phyloP scores from a whole-genome alignment of 64 coral and sea anemone species.

The Montipora sp. region DNA sequence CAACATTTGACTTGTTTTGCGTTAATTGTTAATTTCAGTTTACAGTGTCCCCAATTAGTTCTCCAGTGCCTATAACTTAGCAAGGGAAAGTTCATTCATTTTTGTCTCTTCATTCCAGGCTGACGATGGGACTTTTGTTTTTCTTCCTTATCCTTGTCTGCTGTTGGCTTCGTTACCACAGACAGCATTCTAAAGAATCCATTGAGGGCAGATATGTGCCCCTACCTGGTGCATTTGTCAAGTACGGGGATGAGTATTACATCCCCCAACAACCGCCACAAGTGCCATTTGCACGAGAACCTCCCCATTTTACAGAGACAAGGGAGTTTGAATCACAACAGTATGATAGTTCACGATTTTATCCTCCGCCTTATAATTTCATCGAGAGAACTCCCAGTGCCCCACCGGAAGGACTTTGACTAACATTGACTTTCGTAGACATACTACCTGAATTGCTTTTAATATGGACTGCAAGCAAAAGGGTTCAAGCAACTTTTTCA shows the following conservation, averaged over 20 bases:
- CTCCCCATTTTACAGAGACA: constrained; percentile 17
- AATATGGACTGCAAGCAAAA: no score
- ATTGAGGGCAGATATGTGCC: constrained; percentile 53
- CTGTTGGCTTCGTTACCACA: constrained; percentile 82
- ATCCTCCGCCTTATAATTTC: constrained; percentile 79
- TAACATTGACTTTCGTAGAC: neutral
- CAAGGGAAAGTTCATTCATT: neutral
- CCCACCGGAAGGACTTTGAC: constrained; percentile 42
- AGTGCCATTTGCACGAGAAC: constrained; percentile 26
- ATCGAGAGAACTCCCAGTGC: constrained; percentile 85
- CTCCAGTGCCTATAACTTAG: neutral
- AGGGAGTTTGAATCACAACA: constrained; percentile 57
- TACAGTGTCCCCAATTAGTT: no score
- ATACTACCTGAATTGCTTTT: no score
- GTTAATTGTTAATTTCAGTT: no score
- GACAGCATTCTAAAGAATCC: constrained; percentile 32
- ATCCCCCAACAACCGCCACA: constrained; percentile 58
- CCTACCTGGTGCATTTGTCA: constrained; percentile 46
- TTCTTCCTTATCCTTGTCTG: constrained; percentile 70
- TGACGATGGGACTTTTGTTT: constrained; percentile 64
- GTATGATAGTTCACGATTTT: constrained; percentile 7
- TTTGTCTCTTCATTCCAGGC: constrained; percentile 41
- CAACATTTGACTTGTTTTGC: no score
- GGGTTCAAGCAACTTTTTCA: no score
- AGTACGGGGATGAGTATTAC: constrained; percentile 74